Percentiles rank a stretch among this genome's conserved stretches.
Evolutionary conservation across 2,888 invertebrate genomes (phyloP).

Genomic region (Plebejus melissa): DNA sequence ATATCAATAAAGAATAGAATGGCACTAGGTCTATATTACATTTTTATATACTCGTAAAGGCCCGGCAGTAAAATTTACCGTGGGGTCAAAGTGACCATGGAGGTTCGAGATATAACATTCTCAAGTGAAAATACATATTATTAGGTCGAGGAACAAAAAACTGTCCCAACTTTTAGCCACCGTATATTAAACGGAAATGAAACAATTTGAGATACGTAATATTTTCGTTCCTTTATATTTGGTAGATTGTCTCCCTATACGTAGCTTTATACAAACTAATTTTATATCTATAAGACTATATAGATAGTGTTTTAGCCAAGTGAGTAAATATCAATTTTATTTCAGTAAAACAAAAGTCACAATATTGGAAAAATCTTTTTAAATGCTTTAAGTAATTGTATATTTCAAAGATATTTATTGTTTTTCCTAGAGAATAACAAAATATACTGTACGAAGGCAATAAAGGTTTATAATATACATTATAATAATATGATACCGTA

Average conservation of each 20-base stretch:
- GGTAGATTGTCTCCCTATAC: not conserved
- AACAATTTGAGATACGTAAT: not conserved
- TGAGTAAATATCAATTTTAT: not conserved
- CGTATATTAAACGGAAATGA: not conserved
- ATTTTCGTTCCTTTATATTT: not conserved
- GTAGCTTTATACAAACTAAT: not conserved
- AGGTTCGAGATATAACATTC: not conserved
- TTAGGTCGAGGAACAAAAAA: not conserved
- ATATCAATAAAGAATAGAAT: not conserved
- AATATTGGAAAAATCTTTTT: too few species aligned
- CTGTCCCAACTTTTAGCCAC: not conserved
- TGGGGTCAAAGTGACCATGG: not conserved
- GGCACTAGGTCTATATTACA: slow-evolving; percentile 7
- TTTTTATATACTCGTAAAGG: slow-evolving; percentile 1
- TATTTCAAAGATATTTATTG: too few species aligned
- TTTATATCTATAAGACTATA: not conserved
- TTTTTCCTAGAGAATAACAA: not conserved
- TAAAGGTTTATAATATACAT: not conserved
- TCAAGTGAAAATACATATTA: not conserved
- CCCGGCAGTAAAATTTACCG: not conserved
- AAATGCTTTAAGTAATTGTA: too few species aligned
- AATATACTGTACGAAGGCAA: not conserved
- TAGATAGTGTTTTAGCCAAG: not conserved
- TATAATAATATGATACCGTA: not conserved
- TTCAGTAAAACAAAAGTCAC: too few species aligned